These are phyloP conservation scores for Cheilosia soror DNA, from an alignment of 2,888 invertebrate genomes.

Conservation along the genomic window DNA sequence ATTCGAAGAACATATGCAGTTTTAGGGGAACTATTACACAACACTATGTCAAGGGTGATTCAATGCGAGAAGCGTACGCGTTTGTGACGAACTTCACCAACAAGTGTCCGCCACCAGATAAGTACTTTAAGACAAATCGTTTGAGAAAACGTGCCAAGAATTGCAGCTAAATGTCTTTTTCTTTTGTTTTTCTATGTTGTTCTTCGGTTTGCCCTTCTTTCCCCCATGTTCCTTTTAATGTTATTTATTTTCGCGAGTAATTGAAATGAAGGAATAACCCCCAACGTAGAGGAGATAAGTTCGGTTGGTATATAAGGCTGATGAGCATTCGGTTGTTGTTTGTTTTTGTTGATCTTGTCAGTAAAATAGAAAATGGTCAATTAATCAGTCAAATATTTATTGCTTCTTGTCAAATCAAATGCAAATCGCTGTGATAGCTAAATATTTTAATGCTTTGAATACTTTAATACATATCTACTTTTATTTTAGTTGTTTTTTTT, in stretches of 20 bases:
- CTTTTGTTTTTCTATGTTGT: not conserved
- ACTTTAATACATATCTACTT: not conserved
- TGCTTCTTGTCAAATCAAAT: not conserved
- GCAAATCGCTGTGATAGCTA: not conserved
- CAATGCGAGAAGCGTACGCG: constrained; percentile 83
- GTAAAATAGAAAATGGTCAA: not conserved
- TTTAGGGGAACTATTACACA: constrained; percentile 85
- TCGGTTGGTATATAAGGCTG: constrained; percentile 28
- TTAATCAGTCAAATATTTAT: not conserved
- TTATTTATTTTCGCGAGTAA: constrained; percentile 7
- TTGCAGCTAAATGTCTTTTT: constrained; percentile 71
- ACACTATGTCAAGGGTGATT: constrained; percentile 85
- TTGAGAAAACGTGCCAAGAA: constrained; percentile 76
- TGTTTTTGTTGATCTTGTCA: not conserved
- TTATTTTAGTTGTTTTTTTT: not conserved
- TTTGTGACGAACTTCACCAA: constrained; percentile 81
- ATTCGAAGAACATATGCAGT: constrained; percentile 84
- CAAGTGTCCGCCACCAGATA: constrained; percentile 81
- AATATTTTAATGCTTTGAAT: not conserved
- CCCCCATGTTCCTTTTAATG: not conserved
- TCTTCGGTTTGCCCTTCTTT: not conserved
- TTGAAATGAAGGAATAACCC: not conserved
- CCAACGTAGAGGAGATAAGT: constrained; percentile 5
- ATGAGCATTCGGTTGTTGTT: constrained; percentile 36
- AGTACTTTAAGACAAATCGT: constrained; percentile 79